Base-by-base conservation (phyloP, 2,113 vertebrate species). In the Paracanthobrama guichenoti region DNA sequence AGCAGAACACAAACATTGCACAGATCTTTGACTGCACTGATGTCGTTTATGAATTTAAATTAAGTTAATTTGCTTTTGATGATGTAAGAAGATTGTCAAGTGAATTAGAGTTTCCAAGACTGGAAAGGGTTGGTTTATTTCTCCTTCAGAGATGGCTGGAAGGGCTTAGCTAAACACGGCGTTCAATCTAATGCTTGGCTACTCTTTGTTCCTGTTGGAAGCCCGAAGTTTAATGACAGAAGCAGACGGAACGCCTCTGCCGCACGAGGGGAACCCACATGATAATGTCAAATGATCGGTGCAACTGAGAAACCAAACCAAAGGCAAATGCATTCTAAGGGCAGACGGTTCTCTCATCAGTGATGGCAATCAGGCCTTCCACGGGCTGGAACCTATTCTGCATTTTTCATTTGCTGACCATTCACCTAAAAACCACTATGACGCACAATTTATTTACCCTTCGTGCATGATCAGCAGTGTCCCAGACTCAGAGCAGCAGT, bases 131-230 rank as follows among this genome's bases (percentile, higher is more conserved):
- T 73, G 55, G 77, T 62, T 84, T 73, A 57, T 83, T 85, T 44
- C 59, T 86, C 71, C 81, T 60, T 85, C 81, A 82, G 73, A 80
- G 71, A 80, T 59, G 53, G 73, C 66, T 83, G 80, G 28, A 31
- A 86, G 60, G 80, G 87, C 73, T 91, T 90, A 90, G 88, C 84
- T 81, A 84, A 90, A 88, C 84, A 79, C 22, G 48, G 60, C 74
- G 62, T 88, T 88, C 53, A 84, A 67, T 85, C 77, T 82, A 84
- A 85, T 83, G 66, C 74, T 84, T 85, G 79, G 79, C 81, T 81
- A 74, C 69, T 42, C 44, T 28, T 2, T 85, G 81, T 81, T 87
- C 67, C 86, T 86, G 66, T 86, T 88, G 83, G 85, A 72, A 79
- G 31, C 75, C 22, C 64, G n/a, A 50, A 7, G 13, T 79, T 69